Percentiles rank a stretch among this genome's conserved stretches.
These are phyloP conservation scores for Lasioglossum figueresi DNA, from an alignment of 2,888 invertebrate species.

Conservation along the genomic window DNA sequence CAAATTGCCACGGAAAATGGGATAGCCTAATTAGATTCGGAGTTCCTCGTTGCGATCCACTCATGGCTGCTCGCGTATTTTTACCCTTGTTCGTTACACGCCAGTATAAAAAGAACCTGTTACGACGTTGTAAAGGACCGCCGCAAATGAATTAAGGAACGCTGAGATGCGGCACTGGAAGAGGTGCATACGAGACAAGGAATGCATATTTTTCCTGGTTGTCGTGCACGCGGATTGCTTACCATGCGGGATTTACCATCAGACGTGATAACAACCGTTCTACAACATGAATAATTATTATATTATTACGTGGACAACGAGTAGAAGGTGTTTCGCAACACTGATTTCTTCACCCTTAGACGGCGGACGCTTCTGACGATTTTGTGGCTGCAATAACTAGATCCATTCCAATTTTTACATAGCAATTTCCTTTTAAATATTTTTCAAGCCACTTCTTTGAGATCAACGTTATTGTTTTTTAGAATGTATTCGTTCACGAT, in stretches of 20 bases:
- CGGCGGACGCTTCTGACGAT: background rate
- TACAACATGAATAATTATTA: background rate
- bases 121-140: slow-evolving; percentile 32
- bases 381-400: background rate
- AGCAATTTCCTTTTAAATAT: background rate
- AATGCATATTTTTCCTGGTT: background rate
- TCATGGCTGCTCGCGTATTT: background rate
- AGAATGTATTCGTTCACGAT: background rate
- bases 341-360: background rate
- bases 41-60: slow-evolving; percentile 11
- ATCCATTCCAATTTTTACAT: background rate
- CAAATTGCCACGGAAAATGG: slow-evolving; percentile 52
- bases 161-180: background rate
- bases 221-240: background rate
- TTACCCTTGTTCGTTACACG: slow-evolving; percentile 6
- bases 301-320: background rate
- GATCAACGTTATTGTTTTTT: background rate
- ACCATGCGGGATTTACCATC: background rate
- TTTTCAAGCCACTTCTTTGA: background rate
- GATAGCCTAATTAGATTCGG: slow-evolving; percentile 57
- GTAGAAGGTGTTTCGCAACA: background rate
- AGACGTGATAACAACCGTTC: background rate
- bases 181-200: background rate
- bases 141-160: slow-evolving; percentile 42
- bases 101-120: slow-evolving; percentile 35